Evolutionary conservation across 2,888 invertebrate species (phyloP).

Genomic region (Cerceris ruficornis): DNA sequence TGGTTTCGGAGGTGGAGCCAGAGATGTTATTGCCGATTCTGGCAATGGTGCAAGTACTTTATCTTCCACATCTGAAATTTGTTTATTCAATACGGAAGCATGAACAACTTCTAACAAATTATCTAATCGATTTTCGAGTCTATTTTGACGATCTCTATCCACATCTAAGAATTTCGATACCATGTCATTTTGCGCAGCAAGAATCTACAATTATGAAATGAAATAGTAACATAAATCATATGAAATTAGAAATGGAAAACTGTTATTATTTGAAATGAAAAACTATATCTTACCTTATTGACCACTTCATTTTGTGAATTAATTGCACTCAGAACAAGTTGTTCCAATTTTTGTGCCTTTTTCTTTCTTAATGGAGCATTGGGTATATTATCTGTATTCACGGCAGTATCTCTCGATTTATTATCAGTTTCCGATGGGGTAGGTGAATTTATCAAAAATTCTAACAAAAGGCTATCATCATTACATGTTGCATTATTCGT

Average conservation of each 20-base stretch:
- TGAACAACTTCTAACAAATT: conserved; percentile 78
- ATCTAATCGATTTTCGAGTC: conserved; percentile 78
- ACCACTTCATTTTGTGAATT: conserved; percentile 80
- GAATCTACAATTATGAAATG: conserved; percentile 67
- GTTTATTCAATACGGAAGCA: conserved; percentile 73
- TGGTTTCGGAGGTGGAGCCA: conserved; percentile 77
- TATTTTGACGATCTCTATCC: conserved; percentile 78
- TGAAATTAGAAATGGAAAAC: neutral
- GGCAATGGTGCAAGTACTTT: conserved; percentile 48
- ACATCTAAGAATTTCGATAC: conserved; percentile 76
- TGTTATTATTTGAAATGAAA: neutral
- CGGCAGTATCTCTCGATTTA: conserved; percentile 72
- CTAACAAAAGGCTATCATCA: conserved; percentile 78
- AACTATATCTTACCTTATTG: conserved; percentile 73
- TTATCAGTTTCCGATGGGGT: conserved; percentile 72
- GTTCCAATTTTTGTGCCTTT: conserved; percentile 78
- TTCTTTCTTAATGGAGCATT: conserved; percentile 77
- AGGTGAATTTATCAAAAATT: conserved; percentile 75
- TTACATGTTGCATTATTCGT: conserved; percentile 80
- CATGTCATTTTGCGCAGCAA: conserved; percentile 79
- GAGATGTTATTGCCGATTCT: conserved; percentile 70
- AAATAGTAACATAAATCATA: neutral
- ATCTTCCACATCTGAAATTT: conserved; percentile 64
- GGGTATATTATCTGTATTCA: conserved; percentile 74
- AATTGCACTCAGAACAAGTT: conserved; percentile 78